Conservation (phyloP, 1,140 invertebrate species). For the Ylistrum balloti region DNA sequence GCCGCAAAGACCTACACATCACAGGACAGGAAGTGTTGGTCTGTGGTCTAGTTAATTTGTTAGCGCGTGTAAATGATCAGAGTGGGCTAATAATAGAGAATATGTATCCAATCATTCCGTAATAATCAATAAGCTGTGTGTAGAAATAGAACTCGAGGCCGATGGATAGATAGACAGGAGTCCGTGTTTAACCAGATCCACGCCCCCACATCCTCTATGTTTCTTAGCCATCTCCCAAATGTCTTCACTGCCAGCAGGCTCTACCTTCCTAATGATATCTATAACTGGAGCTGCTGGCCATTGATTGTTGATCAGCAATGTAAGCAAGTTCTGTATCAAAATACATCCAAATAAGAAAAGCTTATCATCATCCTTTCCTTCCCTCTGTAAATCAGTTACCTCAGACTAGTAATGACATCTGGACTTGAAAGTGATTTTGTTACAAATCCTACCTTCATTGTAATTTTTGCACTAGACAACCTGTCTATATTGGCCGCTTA, state of each 20-base stretch:
- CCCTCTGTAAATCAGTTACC: too few relatives aligned
- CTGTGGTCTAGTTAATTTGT: constrained; percentile 7
- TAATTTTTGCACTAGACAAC: too few relatives aligned
- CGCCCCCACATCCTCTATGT: not conserved
- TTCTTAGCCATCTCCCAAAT: not conserved
- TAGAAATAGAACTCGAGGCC: not conserved
- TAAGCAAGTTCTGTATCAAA: too few relatives aligned
- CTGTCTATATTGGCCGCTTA: too few relatives aligned
- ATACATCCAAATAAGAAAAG: too few relatives aligned
- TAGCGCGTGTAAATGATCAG: not conserved
- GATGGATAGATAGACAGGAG: not conserved
- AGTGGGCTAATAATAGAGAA: constrained; percentile 16
- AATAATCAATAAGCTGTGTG: not conserved
- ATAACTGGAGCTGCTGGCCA: too few relatives aligned
- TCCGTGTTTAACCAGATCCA: not conserved
- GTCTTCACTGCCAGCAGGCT: not conserved
- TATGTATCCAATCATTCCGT: constrained; percentile 1
- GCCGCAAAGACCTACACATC: not conserved
- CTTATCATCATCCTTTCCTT: too few relatives aligned
- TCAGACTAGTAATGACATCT: too few relatives aligned
- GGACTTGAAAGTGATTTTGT: too few relatives aligned
- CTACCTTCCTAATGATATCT: not conserved
- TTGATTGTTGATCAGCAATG: too few relatives aligned
- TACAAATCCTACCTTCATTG: too few relatives aligned
- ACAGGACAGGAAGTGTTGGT: not conserved